Percentiles rank a stretch among this genome's conserved stretches.
Evolutionary conservation across 2,797 vertebrate species (phyloP).

Genomic region (Sebastes matsubarae): DNA sequence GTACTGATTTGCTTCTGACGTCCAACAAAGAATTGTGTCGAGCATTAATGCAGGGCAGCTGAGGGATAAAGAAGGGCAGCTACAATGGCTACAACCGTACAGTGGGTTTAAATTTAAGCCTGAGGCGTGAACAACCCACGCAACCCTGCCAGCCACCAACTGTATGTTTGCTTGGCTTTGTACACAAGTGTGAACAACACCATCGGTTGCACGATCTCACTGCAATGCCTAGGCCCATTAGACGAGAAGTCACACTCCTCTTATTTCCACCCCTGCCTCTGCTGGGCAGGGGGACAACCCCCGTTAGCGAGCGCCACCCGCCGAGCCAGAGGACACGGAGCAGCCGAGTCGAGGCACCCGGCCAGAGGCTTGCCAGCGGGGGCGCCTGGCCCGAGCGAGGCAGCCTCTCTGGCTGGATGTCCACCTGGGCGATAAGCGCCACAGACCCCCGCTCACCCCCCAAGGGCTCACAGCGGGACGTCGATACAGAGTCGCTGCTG

Average conservation of each 20-base stretch:
- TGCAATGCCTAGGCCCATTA: slow-evolving; percentile 57
- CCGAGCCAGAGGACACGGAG: slow-evolving; percentile 62
- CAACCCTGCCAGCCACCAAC: slow-evolving; percentile 52
- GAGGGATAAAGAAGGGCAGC: slow-evolving; percentile 18
- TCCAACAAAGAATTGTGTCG: slow-evolving; percentile 5
- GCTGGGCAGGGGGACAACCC: slow-evolving; percentile 49
- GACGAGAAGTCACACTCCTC: slow-evolving; percentile 51
- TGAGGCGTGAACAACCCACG: slow-evolving; percentile 35
- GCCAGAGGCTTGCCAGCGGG: slow-evolving; percentile 54
- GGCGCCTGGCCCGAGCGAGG: slow-evolving; percentile 4
- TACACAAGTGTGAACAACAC: slow-evolving; percentile 58
- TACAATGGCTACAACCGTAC: slow-evolving; percentile 37
- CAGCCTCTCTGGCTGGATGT: slow-evolving; percentile 22
- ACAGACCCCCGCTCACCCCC: slow-evolving; percentile 44
- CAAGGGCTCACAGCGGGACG: slow-evolving; percentile 53
- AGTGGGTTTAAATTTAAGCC: slow-evolving; percentile 53
- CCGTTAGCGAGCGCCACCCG: slow-evolving; percentile 35
- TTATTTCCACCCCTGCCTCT: slow-evolving; percentile 37
- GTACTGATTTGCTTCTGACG: slow-evolving; percentile 13
- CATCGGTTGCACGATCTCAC: slow-evolving; percentile 46
- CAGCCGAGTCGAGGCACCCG: slow-evolving; percentile 41
- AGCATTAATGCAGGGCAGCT: slow-evolving; percentile 17
- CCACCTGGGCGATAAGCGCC: slow-evolving; percentile 22
- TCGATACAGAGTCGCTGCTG: slow-evolving; percentile 26
- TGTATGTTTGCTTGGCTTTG: slow-evolving; percentile 60